A percentile compares a stretch with the other conserved stretches of the same genome.
These are phyloP conservation scores for Alligator sinensis DNA, from an alignment of 2,113 vertebrate species.

Conservation along the genomic window DNA sequence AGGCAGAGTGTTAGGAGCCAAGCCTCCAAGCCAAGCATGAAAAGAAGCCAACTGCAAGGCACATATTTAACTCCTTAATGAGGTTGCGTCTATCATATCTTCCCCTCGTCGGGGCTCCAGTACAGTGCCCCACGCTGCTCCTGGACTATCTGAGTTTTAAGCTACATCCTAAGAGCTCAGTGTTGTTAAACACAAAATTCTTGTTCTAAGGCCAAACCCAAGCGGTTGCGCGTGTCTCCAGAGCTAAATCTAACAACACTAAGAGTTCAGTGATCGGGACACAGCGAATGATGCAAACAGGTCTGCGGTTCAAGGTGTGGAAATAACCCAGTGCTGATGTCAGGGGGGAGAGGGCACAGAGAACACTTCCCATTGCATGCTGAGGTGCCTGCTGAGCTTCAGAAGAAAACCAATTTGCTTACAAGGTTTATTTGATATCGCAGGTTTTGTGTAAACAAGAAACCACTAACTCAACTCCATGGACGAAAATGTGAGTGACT, in stretches of 20 bases:
- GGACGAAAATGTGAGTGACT: accelerated
- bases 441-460: neutral
- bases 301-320: conserved; percentile 26
- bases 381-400: conserved; percentile 5
- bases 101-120: conserved; percentile 4
- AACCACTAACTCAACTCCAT: neutral
- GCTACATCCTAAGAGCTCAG: conserved; percentile 23
- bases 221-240: neutral
- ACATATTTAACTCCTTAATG: conserved; percentile 4
- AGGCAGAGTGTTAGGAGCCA: conserved; percentile 32
- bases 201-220: conserved; percentile 30
- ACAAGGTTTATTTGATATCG: neutral
- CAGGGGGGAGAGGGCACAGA: conserved; percentile 12
- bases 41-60: conserved; percentile 5
- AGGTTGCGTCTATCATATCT: conserved; percentile 43
- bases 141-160: conserved; percentile 24
- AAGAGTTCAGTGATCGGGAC: conserved; percentile 29
- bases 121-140: conserved; percentile 13
- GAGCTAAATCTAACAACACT: conserved; percentile 6
- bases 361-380: conserved; percentile 7
- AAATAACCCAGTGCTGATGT: conserved; percentile 35
- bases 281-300: neutral
- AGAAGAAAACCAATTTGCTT: conserved; percentile 30
- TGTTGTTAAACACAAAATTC: conserved; percentile 47
- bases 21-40: conserved; percentile 17